Evolutionary conservation across 1,140 invertebrate species (phyloP).

Genomic region (Metaphire vulgaris): DNA sequence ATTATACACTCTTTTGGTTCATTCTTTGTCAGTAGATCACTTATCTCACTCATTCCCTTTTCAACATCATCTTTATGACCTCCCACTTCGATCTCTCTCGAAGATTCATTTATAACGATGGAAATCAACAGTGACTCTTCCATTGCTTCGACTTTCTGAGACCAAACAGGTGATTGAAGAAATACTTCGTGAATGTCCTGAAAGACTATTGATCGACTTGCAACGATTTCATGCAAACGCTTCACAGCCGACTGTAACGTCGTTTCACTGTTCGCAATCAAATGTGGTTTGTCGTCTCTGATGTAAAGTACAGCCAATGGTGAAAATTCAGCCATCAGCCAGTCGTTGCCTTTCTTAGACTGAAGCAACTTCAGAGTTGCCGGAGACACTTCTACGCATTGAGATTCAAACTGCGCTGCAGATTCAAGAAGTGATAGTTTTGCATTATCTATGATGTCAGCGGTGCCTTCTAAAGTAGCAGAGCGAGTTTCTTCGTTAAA

Average conservation of each 20-base stretch:
- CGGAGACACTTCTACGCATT: neutral
- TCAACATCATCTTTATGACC: neutral
- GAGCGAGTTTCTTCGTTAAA: neutral
- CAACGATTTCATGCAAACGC: neutral
- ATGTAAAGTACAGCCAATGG: neutral
- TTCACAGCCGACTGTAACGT: neutral
- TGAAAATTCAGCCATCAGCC: neutral
- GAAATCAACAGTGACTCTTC: neutral
- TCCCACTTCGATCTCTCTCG: neutral
- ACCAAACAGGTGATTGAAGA: neutral
- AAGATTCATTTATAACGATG: neutral
- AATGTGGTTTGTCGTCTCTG: neutral
- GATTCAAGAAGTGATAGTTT: neutral
- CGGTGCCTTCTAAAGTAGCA: neutral
- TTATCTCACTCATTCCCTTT: too few relatives aligned
- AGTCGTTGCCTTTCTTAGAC: neutral
- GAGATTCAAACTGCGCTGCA: neutral
- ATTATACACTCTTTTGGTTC: neutral
- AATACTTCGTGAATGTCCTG: neutral
- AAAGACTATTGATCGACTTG: neutral
- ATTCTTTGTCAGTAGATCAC: too few relatives aligned
- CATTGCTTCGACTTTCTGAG: neutral
- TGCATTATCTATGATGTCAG: neutral
- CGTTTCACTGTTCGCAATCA: neutral
- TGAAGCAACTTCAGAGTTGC: neutral